Evolutionary conservation across 2,888 invertebrate genomes (phyloP).

Genomic region (Cephus sareptanus): DNA sequence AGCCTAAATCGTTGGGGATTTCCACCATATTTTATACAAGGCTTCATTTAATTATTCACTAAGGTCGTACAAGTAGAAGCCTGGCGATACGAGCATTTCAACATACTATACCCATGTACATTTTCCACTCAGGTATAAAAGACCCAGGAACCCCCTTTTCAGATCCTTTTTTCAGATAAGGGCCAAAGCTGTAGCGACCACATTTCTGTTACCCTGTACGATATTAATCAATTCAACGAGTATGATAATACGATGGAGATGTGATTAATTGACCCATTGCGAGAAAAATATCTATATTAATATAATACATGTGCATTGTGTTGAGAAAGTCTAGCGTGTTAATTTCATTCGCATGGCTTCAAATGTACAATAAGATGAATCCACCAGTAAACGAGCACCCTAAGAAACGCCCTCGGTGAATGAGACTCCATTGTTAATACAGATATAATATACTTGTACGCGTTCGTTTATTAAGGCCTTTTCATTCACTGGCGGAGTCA

Average conservation of each 20-base stretch:
- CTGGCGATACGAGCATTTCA: not conserved
- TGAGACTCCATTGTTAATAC: too few species aligned
- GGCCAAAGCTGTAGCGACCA: not conserved
- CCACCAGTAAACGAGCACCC: too few species aligned
- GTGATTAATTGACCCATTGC: not conserved
- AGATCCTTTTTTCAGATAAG: not conserved
- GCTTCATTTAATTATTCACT: not conserved
- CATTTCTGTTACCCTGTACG: not conserved
- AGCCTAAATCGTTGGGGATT: not conserved
- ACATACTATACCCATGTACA: not conserved
- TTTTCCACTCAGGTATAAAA: not conserved
- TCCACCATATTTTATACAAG: not conserved
- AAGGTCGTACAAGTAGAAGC: not conserved
- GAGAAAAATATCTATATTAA: not conserved
- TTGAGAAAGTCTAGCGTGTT: not conserved
- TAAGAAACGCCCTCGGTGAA: too few species aligned
- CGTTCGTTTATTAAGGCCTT: too few species aligned
- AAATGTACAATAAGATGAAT: not conserved
- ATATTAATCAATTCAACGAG: not conserved
- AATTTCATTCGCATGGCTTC: not conserved
- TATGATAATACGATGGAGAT: not conserved
- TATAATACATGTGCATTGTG: not conserved
- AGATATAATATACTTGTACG: too few species aligned
- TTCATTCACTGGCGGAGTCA: too few species aligned
- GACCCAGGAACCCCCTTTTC: not conserved